Evolutionary conservation across 2,113 vertebrate species (phyloP).

Genomic region (Arizona elegans): DNA sequence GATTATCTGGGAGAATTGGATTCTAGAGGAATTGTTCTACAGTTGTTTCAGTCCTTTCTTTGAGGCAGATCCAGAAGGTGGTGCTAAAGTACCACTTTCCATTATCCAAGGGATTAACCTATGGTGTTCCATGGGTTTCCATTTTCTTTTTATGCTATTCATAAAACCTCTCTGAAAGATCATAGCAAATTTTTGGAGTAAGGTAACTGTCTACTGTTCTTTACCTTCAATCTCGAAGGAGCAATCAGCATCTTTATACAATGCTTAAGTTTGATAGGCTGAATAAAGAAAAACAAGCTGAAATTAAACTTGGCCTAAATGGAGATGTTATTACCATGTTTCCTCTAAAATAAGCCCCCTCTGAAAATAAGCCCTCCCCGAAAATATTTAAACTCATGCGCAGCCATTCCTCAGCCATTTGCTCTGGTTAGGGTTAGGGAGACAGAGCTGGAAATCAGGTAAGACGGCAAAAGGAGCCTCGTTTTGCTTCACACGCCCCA

Average conservation of each 20-base stretch:
- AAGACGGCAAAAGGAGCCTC: too few species aligned
- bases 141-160: not conserved
- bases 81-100: not conserved
- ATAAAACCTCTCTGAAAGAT: not conserved
- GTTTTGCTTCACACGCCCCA: too few species aligned
- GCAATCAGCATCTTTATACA: not conserved
- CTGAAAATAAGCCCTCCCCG: too few species aligned
- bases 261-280: not conserved
- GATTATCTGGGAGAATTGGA: not conserved
- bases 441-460: too few species aligned
- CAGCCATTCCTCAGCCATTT: too few species aligned
- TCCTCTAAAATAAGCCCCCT: too few species aligned
- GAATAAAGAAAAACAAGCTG: not conserved
- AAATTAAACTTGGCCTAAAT: conserved; percentile 25
- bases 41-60: not conserved
- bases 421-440: too few species aligned
- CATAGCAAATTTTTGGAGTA: not conserved
- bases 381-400: too few species aligned
- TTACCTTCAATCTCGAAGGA: not conserved
- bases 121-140: not conserved
- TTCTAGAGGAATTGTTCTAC: not conserved
- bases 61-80: not conserved
- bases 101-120: not conserved
- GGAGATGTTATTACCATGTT: not conserved
- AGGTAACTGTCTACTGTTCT: not conserved